Base-by-base conservation (phyloP, 2,113 vertebrate genomes). In the Lepus europaeus region DNA sequence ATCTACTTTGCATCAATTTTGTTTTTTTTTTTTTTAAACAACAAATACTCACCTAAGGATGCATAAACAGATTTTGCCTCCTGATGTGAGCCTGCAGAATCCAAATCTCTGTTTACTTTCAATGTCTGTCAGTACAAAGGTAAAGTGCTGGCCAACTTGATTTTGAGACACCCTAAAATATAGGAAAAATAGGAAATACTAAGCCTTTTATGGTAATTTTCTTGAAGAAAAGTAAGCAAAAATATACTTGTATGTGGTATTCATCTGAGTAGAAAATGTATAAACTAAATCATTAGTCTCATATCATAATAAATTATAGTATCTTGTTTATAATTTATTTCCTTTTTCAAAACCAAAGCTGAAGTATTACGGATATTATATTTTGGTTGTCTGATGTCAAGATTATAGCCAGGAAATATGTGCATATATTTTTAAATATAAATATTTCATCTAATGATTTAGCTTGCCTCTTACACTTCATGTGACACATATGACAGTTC, bases 71-170 rank as follows among this genome's bases (percentile, higher is more conserved):
- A 99, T 97, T 95, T 98, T 98, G 97, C 99, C 99, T 97, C 99
- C 99, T 36, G 99, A 99, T 0, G 99, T 99, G 97, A 99, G 98
- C 85, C 99, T 99, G 97, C 99, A 99, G 98, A 99, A 99, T 91
- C 99, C 99, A 97, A 99, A 99, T 93, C 99, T 98, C 98, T 99
- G 99, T 88, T 99, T 99, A 97, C 99, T 98, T 95, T 99, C 99
- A 86, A 99, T 99, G 98, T 99, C 99, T 63, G 99, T 99, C 94
- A 99, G 99, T 95, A 99, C 99, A 93, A 99, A 99, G 87, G 99
- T 99, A 97, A 99, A 99, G 98, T 99, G 99, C 98, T 99, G 99
- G 95, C 99, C 99, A 96, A 99, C 99, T 97, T 99, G 99, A 95
- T 98, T 99, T 96, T 98, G 99, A 27, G 99, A 99, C 25, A 99